These are phyloP conservation scores for Odobenus rosmarus DNA, from an alignment of 2,113 vertebrate genomes.

Conservation along the genomic window DNA sequence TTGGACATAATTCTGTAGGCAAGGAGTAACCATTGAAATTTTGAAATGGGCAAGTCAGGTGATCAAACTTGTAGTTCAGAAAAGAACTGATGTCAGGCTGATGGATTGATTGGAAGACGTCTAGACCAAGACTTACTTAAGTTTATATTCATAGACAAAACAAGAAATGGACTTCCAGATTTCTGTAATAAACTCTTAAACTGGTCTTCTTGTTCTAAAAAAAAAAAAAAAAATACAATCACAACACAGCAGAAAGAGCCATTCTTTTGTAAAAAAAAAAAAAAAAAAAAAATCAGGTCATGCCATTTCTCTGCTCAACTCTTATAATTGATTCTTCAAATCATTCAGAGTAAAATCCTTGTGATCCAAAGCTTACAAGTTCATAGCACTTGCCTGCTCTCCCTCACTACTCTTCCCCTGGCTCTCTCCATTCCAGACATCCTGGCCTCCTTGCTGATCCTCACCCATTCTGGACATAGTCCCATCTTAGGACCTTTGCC, in stretches of 20 bases:
- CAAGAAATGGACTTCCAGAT: neutral
- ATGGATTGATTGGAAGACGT: constrained; percentile 2
- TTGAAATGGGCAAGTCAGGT: constrained; percentile 32
- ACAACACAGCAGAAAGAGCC: neutral
- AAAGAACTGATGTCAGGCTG: constrained; percentile 50
- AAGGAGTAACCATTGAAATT: constrained; percentile 37
- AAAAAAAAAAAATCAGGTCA: neutral
- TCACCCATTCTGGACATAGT: neutral
- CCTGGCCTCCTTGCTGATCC: neutral
- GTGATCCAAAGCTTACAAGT: neutral
- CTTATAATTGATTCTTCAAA: neutral
- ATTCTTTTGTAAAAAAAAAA: neutral
- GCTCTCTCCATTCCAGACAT: too few relatives aligned
- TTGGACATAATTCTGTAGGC: constrained; percentile 52
- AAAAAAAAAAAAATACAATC: too few relatives aligned
- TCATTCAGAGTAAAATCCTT: neutral
- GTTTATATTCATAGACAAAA: constrained; percentile 42
- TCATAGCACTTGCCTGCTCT: neutral
- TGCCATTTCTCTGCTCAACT: neutral
- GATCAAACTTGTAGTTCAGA: constrained; percentile 20
- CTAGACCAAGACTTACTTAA: neutral
- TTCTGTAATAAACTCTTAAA: neutral
- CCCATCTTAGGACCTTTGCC: neutral
- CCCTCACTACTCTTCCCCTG: accelerated
- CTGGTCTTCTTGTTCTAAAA: neutral